phyloP scores from a whole-genome alignment of 2,797 vertebrate species.

The Gobio occitaniae region DNA sequence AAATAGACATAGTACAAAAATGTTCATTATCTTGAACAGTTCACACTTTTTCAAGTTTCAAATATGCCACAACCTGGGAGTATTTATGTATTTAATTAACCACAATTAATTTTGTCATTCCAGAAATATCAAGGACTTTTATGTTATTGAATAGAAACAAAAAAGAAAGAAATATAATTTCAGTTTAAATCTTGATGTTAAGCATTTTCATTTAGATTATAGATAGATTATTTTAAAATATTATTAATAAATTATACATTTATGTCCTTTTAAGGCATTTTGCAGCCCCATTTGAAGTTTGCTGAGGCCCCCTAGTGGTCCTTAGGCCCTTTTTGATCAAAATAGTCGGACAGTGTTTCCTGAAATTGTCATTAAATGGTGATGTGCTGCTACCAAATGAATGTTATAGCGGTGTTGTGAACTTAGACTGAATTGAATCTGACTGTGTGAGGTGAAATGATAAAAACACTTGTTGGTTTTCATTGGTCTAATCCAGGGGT shows the following conservation, averaged over 20 bases:
- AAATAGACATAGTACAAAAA: background rate
- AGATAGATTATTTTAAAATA: background rate
- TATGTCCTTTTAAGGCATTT: background rate
- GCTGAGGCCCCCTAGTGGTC: background rate
- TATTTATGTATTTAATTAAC: background rate
- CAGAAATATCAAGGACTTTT: background rate
- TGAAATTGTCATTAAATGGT: background rate
- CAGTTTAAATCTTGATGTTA: background rate
- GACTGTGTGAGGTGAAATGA: background rate
- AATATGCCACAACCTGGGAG: background rate
- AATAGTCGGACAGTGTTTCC: background rate
- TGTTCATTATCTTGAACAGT: background rate
- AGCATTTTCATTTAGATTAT: background rate
- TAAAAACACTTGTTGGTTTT: background rate
- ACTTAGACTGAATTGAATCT: background rate
- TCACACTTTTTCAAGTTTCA: background rate
- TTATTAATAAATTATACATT: background rate
- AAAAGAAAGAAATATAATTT: background rate
- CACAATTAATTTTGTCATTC: background rate
- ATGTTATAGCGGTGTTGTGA: background rate
- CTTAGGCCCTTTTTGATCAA: background rate
- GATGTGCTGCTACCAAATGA: background rate
- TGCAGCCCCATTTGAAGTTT: background rate
- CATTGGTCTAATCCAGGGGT: background rate
- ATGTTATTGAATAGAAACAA: background rate